Conservation (phyloP, 2,113 vertebrate species). For the Phaethon lepturus region DNA sequence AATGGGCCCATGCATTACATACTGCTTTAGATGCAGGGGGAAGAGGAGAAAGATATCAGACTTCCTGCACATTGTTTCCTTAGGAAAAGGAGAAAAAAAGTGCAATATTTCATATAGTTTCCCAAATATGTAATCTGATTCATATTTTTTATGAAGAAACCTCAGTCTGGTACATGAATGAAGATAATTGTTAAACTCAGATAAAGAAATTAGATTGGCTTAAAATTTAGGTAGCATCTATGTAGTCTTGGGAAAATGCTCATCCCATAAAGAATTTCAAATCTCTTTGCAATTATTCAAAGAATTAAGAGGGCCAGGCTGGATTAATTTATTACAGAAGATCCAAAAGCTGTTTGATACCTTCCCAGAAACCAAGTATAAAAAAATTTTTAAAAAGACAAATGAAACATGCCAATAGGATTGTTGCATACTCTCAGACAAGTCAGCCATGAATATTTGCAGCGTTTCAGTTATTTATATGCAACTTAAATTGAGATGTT, state of each 20-base stretch:
- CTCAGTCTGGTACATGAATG: not conserved
- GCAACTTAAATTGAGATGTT: not conserved
- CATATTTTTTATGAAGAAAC: not conserved
- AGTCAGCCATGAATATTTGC: not conserved
- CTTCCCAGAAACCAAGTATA: not conserved
- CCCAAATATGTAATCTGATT: not conserved
- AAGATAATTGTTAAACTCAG: not conserved
- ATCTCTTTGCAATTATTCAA: not conserved
- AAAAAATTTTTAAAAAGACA: not conserved
- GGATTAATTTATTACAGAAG: slow-evolving; percentile 16
- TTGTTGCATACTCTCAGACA: not conserved
- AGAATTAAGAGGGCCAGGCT: not conserved
- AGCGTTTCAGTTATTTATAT: not conserved
- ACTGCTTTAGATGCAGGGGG: not conserved
- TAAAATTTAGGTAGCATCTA: not conserved
- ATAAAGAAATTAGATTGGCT: not conserved
- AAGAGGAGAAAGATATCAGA: not conserved
- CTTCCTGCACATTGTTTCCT: not conserved
- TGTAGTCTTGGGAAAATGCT: not conserved
- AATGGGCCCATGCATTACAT: not conserved
- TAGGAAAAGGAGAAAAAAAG: not conserved
- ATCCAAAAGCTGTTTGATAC: not conserved
- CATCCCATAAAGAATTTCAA: not conserved
- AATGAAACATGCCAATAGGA: not conserved
- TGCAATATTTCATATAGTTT: not conserved